Conservation (phyloP, 2,888 invertebrate genomes). For the Thera obeliscata region DNA sequence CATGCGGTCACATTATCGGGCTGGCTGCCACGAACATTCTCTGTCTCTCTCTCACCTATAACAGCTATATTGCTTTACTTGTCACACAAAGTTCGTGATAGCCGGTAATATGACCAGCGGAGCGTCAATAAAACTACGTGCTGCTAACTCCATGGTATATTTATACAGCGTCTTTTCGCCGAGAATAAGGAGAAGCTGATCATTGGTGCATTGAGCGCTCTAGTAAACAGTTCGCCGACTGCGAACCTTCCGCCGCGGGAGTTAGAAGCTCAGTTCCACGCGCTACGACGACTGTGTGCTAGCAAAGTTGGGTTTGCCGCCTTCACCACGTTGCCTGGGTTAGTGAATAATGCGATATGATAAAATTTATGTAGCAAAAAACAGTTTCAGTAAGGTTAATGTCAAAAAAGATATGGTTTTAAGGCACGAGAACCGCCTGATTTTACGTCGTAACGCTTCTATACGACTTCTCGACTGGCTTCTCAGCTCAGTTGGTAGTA, state of each 20-base stretch:
- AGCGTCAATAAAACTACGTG: background rate
- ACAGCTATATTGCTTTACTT: too few relatives aligned
- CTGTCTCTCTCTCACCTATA: background rate
- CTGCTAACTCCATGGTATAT: background rate
- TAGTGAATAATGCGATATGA: slow-evolving; percentile 43
- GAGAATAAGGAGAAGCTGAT: slow-evolving; percentile 99
- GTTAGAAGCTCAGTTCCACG: slow-evolving; percentile 97
- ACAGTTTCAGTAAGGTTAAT: too few relatives aligned
- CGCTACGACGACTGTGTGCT: slow-evolving; percentile 95
- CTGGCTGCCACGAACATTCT: background rate
- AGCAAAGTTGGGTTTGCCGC: slow-evolving; percentile 99
- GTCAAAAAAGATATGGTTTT: too few relatives aligned
- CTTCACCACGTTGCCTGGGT: slow-evolving; percentile 95
- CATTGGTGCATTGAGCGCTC: slow-evolving; percentile 92
- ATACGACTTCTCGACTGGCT: too few relatives aligned
- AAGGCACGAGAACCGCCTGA: too few relatives aligned
- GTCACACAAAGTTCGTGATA: background rate
- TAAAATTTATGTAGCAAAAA: background rate
- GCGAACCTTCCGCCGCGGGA: slow-evolving; percentile 87
- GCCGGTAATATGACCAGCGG: background rate
- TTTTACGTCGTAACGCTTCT: too few relatives aligned
- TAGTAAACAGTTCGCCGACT: slow-evolving; percentile 78
- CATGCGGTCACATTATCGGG: background rate
- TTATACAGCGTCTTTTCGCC: slow-evolving; percentile 93
- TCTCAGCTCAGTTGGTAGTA: too few relatives aligned